Conservation (phyloP, 2,888 invertebrate species). For the Megastigmus dorsalis region DNA sequence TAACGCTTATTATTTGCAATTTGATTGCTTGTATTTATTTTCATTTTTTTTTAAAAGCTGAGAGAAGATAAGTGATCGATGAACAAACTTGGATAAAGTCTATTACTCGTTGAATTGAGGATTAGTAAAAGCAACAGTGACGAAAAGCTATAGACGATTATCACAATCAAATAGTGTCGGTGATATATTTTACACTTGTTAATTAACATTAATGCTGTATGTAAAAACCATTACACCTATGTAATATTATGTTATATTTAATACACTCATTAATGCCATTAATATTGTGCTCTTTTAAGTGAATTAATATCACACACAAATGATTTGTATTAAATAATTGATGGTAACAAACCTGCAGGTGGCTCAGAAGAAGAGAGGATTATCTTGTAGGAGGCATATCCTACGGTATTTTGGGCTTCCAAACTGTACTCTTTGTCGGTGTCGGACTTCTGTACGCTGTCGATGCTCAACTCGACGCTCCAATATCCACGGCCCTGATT, state of each 20-base stretch:
- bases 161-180: conserved; percentile 44
- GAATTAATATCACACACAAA: not conserved
- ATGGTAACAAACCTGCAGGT: conserved; percentile 75
- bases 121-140: conserved; percentile 32
- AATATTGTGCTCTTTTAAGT: conserved; percentile 9
- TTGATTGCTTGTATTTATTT: no score
- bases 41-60: no score
- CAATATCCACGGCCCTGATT: conserved; percentile 81
- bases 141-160: conserved; percentile 9
- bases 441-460: conserved; percentile 83
- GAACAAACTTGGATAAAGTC: no score
- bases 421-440: conserved; percentile 84
- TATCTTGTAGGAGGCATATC: conserved; percentile 80
- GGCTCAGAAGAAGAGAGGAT: conserved; percentile 82
- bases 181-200: conserved; percentile 16
- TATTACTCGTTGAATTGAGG: no score
- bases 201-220: conserved; percentile 42
- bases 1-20: no score
- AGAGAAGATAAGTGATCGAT: no score
- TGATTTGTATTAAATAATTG: not conserved
- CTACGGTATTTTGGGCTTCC: conserved; percentile 82
- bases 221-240: not conserved
- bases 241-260: not conserved
- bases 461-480: conserved; percentile 81
- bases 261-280: conserved; percentile 2